These are phyloP conservation scores for Platycheirus albimanus DNA, from an alignment of 2,888 invertebrate species.

Conservation along the genomic window DNA sequence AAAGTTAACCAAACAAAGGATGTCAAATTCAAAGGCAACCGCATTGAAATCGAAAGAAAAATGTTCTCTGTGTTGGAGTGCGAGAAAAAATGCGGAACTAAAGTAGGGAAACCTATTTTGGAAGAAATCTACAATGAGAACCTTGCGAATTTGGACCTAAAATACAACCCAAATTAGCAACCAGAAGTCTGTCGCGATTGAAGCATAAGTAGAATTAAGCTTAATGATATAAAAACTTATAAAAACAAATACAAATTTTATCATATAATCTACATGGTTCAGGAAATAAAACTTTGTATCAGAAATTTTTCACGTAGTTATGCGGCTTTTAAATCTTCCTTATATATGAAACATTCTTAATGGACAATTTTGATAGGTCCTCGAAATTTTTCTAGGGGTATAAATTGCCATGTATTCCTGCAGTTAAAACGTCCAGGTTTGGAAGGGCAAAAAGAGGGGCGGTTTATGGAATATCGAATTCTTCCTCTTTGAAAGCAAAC, in stretches of 20 bases:
- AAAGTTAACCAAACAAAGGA: no score
- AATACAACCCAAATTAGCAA: not conserved
- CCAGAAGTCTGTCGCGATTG: slow-evolving; percentile 2
- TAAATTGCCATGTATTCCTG: no score
- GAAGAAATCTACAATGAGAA: not conserved
- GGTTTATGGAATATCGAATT: not conserved
- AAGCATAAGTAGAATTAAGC: not conserved
- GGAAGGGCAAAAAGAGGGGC: not conserved
- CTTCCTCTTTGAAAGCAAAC: not conserved
- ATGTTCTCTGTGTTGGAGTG: no score
- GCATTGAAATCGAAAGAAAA: not conserved
- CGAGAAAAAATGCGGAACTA: no score
- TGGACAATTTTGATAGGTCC: not conserved
- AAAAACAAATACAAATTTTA: slow-evolving; percentile 1
- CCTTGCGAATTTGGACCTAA: not conserved
- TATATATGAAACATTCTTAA: no score
- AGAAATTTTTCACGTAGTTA: not conserved
- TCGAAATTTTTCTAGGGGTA: not conserved
- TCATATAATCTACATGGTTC: no score
- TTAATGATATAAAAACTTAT: not conserved
- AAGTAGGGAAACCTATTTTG: no score
- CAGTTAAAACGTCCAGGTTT: not conserved
- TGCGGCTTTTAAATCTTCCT: not conserved
- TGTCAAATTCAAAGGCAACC: not conserved
- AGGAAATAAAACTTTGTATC: slow-evolving; percentile 2